Percentiles rank a stretch among this genome's conserved stretches.
Conservation (phyloP, 2,113 vertebrate genomes). For the Oryzias melastigma region DNA sequence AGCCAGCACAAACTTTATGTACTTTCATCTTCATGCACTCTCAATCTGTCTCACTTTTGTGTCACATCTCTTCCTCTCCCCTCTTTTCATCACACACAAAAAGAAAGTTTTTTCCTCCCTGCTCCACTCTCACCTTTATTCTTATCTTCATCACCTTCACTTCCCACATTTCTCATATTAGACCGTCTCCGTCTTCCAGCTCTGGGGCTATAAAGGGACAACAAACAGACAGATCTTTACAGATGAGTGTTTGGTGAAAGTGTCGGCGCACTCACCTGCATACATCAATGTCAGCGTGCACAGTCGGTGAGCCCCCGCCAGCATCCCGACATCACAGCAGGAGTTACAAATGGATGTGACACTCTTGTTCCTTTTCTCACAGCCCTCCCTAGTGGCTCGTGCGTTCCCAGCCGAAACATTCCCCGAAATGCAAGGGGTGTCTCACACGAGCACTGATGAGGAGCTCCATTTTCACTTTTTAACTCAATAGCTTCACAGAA, state of each 20-base stretch:
- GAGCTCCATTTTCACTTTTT: constrained; percentile 45
- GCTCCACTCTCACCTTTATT: constrained; percentile 25
- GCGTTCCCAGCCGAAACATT: constrained; percentile 7
- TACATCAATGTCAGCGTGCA: constrained; percentile 53
- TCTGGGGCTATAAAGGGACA: constrained; percentile 42
- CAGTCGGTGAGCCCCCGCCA: constrained; percentile 43
- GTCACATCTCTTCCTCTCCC: constrained; percentile 3
- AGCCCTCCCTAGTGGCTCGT: constrained; percentile 21
- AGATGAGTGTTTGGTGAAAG: constrained; percentile 44
- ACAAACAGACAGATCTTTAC: constrained; percentile 47
- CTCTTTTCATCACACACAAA: constrained; percentile 6
- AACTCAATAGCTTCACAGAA: constrained; percentile 30
- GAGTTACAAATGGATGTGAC: constrained; percentile 68
- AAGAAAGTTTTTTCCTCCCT: constrained; percentile 3
- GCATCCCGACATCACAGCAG: constrained; percentile 54
- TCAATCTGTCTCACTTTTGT: constrained; percentile 29
- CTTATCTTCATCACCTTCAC: constrained; percentile 34
- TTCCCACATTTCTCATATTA: constrained; percentile 30
- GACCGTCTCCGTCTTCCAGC: constrained; percentile 21
- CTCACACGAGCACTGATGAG: constrained; percentile 16
- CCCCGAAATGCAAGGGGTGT: constrained; percentile 33
- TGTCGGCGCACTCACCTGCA: constrained; percentile 44
- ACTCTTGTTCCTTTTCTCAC: constrained; percentile 45
- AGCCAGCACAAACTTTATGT: constrained; percentile 48
- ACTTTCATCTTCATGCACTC: neutral